Base-by-base conservation (phyloP, 2,888 invertebrate species). In the Brachynemurus nebulosus region DNA sequence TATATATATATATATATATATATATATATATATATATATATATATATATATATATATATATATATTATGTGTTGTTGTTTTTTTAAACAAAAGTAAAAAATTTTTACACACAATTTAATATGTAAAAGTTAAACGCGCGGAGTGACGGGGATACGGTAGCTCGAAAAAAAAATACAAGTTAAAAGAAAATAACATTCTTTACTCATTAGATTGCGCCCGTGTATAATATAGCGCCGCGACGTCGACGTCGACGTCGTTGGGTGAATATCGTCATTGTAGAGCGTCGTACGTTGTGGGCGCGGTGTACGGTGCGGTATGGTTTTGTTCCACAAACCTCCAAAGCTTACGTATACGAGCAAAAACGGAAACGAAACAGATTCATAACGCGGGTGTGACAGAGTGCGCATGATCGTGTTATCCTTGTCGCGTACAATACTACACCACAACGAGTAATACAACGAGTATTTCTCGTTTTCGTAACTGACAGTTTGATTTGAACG, bases 401-500 rank as follows among this genome's bases (percentile, higher is more conserved):
- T 12, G 14, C 2, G 27, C 9, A n/a, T n/a, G 30, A 30, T 23
- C 23, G 14, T 12, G n/a, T n/a, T n/a, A 30, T 30, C n/a, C 30
- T 30, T 30, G 30, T 30, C n/a, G 9, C n/a, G 30, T 30, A 30
- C n/a, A 30, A 30, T 14, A 30, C n/a, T n/a, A n/a, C n/a, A n/a
- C n/a, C n/a, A n/a, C n/a, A n/a, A n/a, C n/a, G n/a, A n/a, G n/a
- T n/a, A n/a, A n/a, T n/a, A n/a, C n/a, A n/a, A n/a, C n/a, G n/a
- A n/a, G n/a, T n/a, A n/a, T n/a, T 30, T 30, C 14, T 12, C 30
- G n/a, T n/a, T 30, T 30, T n/a, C n/a, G n/a, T 30, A 30, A 12
- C 30, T 30, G 30, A 30, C 30, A 30, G 30, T 30, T 30, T 14
- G 30, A 30, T 30, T 30, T 30, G n/a, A 14, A 30, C 30, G 30